Evolutionary conservation across 1,140 invertebrate species (phyloP).

Genomic region (Gryon sp.): DNA sequence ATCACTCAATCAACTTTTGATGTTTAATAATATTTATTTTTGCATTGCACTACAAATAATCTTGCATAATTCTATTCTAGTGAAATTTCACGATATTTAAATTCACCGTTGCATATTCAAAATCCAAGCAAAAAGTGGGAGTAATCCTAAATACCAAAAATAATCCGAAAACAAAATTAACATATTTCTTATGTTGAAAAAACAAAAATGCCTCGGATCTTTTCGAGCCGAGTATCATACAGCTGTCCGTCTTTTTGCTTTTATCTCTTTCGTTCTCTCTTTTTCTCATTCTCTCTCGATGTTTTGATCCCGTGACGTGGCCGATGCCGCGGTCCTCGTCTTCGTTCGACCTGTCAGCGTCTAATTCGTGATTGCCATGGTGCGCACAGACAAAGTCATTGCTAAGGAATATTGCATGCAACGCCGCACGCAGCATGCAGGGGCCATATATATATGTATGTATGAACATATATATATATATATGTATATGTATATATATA

Average conservation of each 20-base stretch:
- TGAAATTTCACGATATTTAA: no score
- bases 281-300: slow-evolving; percentile 56
- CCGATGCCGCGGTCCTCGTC: slow-evolving; percentile 53
- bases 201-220: slow-evolving; percentile 12
- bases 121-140: no score
- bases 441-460: no score
- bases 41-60: no score
- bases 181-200: slow-evolving; percentile 25
- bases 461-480: no score
- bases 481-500: no score
- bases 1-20: no score
- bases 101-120: no score
- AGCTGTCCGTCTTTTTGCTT: slow-evolving; percentile 55
- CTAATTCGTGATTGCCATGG: slow-evolving; percentile 64
- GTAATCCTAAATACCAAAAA: slow-evolving; percentile 32
- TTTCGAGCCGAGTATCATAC: slow-evolving; percentile 20
- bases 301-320: slow-evolving; percentile 61
- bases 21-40: no score
- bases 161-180: slow-evolving; percentile 50
- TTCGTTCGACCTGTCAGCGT: slow-evolving; percentile 60
- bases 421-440: slow-evolving; percentile 62
- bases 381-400: slow-evolving; percentile 64
- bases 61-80: no score
- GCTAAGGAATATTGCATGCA: slow-evolving; percentile 55
- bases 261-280: slow-evolving; percentile 34